phyloP scores from a whole-genome alignment of 1,140 invertebrate genomes.

The Bombus polaris region DNA sequence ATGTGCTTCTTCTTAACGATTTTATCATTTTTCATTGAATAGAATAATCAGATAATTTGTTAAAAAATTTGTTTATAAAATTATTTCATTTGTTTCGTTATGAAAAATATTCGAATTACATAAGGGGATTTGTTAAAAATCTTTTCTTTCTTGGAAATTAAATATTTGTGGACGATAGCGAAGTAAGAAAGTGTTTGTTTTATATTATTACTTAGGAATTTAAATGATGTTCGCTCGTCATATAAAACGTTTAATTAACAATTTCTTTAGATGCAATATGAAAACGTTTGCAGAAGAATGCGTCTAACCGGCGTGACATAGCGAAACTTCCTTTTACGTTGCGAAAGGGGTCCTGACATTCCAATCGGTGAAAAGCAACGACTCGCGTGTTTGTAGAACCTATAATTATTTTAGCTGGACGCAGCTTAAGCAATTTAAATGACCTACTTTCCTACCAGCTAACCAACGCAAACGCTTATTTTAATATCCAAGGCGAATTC shows the following conservation, averaged over 20 bases:
- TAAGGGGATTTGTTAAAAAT: too few relatives aligned
- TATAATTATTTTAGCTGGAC: constrained; percentile 10
- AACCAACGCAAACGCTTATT: not conserved
- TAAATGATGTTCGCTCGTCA: not conserved
- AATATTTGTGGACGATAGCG: not conserved
- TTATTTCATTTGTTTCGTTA: too few relatives aligned
- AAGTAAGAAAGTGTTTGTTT: too few relatives aligned
- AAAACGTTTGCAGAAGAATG: not conserved
- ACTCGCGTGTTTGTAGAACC: not conserved
- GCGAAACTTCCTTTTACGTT: constrained; percentile 26
- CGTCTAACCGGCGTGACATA: not conserved
- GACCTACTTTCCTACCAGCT: not conserved
- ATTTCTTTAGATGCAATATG: too few relatives aligned
- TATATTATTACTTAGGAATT: not conserved
- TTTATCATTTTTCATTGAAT: too few relatives aligned
- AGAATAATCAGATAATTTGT: too few relatives aligned
- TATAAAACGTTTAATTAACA: not conserved
- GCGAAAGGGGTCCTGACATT: constrained; percentile 12
- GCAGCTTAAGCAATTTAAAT: constrained; percentile 2
- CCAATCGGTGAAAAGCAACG: constrained; percentile 12
- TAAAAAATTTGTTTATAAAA: too few relatives aligned
- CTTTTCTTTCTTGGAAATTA: not conserved
- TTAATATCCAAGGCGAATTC: not conserved
- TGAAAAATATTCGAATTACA: too few relatives aligned
- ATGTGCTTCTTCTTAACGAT: too few relatives aligned